phyloP scores from a whole-genome alignment of 2,797 vertebrate species.

The Parotocinclus haroldoi region DNA sequence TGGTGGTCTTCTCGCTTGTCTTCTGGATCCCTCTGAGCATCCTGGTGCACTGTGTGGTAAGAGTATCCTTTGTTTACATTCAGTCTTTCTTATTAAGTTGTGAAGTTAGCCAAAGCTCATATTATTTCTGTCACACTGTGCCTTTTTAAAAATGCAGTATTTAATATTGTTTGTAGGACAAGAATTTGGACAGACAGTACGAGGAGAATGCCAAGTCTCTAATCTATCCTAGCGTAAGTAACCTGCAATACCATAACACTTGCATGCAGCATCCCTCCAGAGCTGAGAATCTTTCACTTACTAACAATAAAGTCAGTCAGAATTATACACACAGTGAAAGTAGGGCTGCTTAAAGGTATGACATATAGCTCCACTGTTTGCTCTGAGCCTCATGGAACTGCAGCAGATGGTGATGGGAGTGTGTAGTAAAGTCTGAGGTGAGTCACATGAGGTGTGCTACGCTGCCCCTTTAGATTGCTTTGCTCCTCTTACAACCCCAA shows the following conservation, averaged over 20 bases:
- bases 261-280: slow-evolving; percentile 1
- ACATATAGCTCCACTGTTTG: slow-evolving; percentile 73
- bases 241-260: neutral
- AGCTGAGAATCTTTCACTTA: slow-evolving; percentile 14
- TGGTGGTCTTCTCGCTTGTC: slow-evolving; percentile 92
- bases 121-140: too few relatives aligned
- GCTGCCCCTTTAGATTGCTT: neutral
- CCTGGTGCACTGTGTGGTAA: slow-evolving; percentile 97
- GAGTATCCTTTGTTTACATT: slow-evolving; percentile 40
- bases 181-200: slow-evolving; percentile 91
- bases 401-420: slow-evolving; percentile 81
- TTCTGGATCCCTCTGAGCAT: slow-evolving; percentile 98
- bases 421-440: slow-evolving; percentile 77
- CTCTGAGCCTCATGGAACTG: slow-evolving; percentile 71
- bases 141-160: too few relatives aligned
- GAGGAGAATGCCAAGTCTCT: slow-evolving; percentile 84
- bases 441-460: slow-evolving; percentile 57
- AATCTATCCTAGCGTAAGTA: slow-evolving; percentile 87
- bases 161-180: slow-evolving; percentile 75
- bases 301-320: slow-evolving; percentile 19
- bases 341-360: slow-evolving; percentile 43
- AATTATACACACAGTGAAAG: slow-evolving; percentile 3
- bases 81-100: neutral
- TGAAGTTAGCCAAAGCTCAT: neutral
- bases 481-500: neutral